Conservation (phyloP, 2,113 vertebrate species). For the Diadophis punctatus region DNA sequence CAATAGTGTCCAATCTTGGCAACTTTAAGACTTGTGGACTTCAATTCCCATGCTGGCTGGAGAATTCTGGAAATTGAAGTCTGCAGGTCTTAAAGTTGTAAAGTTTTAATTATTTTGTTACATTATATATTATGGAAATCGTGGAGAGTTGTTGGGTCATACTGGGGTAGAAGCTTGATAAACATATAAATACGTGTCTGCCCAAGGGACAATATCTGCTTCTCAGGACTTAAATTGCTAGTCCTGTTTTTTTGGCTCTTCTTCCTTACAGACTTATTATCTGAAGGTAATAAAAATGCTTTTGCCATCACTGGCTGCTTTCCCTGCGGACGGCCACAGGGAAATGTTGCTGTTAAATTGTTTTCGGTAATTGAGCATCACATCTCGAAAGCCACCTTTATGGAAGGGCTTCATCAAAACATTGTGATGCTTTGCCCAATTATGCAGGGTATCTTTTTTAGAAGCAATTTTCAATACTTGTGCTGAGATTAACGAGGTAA, state of each 20-base stretch:
- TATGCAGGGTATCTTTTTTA: conserved; percentile 10
- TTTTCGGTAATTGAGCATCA: neutral
- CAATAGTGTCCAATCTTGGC: neutral
- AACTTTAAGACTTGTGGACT: neutral
- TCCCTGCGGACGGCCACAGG: neutral
- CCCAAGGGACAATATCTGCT: neutral
- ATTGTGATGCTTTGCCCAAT: neutral
- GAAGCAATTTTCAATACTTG: neutral
- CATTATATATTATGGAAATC: neutral
- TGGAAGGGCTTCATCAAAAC: conserved; percentile 9
- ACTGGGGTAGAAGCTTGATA: neutral
- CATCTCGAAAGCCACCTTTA: neutral
- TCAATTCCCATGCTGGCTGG: neutral
- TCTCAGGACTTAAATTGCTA: neutral
- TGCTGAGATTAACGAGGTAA: neutral
- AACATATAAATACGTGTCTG: neutral
- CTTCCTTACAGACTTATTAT: neutral
- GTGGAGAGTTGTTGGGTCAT: neutral
- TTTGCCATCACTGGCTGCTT: neutral
- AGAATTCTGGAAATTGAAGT: neutral
- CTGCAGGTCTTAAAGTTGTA: neutral
- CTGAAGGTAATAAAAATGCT: neutral
- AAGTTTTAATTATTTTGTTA: neutral
- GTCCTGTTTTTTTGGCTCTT: neutral
- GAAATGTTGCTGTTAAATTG: neutral